A percentile compares a stretch with the other conserved stretches of the same genome.
These are phyloP conservation scores for Corythornis madagascariensis DNA, from an alignment of 2,113 vertebrate genomes.

Conservation along the genomic window DNA sequence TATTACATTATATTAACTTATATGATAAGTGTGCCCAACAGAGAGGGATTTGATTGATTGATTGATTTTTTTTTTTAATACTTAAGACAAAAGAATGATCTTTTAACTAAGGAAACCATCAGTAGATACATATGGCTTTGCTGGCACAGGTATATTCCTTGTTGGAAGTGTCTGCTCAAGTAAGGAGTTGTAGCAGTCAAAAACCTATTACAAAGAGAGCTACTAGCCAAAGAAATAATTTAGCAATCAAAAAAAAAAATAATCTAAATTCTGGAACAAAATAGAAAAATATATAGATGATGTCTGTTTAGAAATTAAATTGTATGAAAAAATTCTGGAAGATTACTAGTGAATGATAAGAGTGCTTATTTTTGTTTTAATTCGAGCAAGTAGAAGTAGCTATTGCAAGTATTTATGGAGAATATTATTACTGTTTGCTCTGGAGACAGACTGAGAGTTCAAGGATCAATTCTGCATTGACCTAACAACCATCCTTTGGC, in stretches of 20 bases:
- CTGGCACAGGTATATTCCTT: not conserved
- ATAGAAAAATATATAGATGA: not conserved
- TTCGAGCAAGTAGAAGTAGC: not conserved
- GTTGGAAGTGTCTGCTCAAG: not conserved
- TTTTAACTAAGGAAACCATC: constrained; percentile 3
- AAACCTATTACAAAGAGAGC: not conserved
- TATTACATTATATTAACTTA: not conserved
- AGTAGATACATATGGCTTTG: not conserved
- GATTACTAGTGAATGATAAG: not conserved
- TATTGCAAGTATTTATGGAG: constrained; percentile 1
- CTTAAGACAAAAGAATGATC: not conserved
- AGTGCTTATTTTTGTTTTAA: not conserved
- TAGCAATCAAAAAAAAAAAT: not conserved
- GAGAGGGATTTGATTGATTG: not conserved
- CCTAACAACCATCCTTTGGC: not conserved
- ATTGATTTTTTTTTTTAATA: not conserved
- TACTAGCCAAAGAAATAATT: not conserved
- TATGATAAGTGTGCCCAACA: not conserved
- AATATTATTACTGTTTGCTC: constrained; percentile 32
- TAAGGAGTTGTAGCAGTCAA: not conserved
- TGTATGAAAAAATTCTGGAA: not conserved
- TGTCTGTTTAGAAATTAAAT: not conserved
- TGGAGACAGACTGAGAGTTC: not conserved
- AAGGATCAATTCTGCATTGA: constrained; percentile 37
- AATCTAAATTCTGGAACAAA: not conserved